Evolutionary conservation across 2,888 invertebrate species (phyloP).

Genomic region (Acronicta leporina): DNA sequence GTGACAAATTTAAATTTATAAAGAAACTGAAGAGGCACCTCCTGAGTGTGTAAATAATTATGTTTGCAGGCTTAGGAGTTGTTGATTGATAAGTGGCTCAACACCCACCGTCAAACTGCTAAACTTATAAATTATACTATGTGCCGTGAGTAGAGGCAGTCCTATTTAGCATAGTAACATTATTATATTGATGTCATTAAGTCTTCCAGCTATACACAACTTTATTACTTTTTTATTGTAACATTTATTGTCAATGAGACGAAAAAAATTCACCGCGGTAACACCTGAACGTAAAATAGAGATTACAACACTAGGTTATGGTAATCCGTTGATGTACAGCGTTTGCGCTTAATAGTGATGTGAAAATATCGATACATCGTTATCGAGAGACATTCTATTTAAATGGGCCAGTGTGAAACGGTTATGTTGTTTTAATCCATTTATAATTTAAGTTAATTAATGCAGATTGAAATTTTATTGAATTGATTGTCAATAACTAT

Average conservation of each 20-base stretch:
- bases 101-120: too few relatives aligned
- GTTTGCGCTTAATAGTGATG: slow-evolving; percentile 33
- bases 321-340: slow-evolving; percentile 43
- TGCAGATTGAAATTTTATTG: too few relatives aligned
- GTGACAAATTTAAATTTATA: too few relatives aligned
- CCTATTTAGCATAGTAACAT: slow-evolving; percentile 35
- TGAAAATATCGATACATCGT: slow-evolving; percentile 27
- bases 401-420: slow-evolving; percentile 14
- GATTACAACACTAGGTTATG: slow-evolving; percentile 56
- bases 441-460: slow-evolving; percentile 1
- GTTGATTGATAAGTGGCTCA: too few relatives aligned
- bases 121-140: slow-evolving; percentile 15
- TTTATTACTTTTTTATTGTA: slow-evolving; percentile 50
- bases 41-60: too few relatives aligned
- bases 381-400: slow-evolving; percentile 30
- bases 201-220: slow-evolving; percentile 23
- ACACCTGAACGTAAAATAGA: slow-evolving; percentile 48
- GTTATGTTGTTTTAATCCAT: slow-evolving; percentile 12
- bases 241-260: slow-evolving; percentile 32
- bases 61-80: too few relatives aligned
- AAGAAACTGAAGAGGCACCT: too few relatives aligned
- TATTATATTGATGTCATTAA: slow-evolving; percentile 37
- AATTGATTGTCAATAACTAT: too few relatives aligned
- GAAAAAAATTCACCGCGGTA: slow-evolving; percentile 37
- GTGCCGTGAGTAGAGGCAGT: slow-evolving; percentile 20